Base-by-base conservation (phyloP, 2,113 vertebrate genomes). In the Urocolius indicus region DNA sequence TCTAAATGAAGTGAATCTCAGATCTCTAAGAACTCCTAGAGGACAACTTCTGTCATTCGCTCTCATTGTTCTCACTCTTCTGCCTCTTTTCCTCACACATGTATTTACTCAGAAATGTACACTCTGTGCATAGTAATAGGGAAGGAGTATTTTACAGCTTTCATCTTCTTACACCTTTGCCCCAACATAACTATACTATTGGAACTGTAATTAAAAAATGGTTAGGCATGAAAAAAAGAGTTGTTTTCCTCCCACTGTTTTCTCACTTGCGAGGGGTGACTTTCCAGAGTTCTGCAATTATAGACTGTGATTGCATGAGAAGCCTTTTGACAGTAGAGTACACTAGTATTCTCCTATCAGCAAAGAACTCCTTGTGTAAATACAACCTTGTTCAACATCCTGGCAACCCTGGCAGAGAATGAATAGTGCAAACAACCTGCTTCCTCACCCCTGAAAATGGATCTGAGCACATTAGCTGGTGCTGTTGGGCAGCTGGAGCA, bases 331-430 rank as follows among this genome's bases (percentile, higher is more conserved):
- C 68, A 59, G 63, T 13, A 49, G n/a, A 84, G 10, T 24, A 71
- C 12, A 4, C 36, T 68, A 84, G 32, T 38, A 68, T 66, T 89
- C 91, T 67, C 24, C 2, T 86, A 94, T 90, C 75, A 89, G 63
- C 58, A 87, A 94, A 94, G 90, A 95, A 69, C 77, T 63, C 26
- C 63, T 86, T 95, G 55, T 45, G 91, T 59, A 94, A 95, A 95
- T 74, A 96, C 16, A 88, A 81, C 68, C 52, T 74, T 83, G 43
- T 67, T 90, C 85, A 71, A 94, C 78, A 92, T 90, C 90, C 96
- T 96, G 89, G 89, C 75, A 94, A 85, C 72, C 46, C 78, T 95
- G 88, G 79, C 90, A 90, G 55, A 71, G 72, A 80, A 80, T 86
- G 68, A 95, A 85, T 77, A 95, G 78, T 90, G 23, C 61, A 92